phyloP scores from a whole-genome alignment of 2,797 vertebrate species.

The Botia almorhae region DNA sequence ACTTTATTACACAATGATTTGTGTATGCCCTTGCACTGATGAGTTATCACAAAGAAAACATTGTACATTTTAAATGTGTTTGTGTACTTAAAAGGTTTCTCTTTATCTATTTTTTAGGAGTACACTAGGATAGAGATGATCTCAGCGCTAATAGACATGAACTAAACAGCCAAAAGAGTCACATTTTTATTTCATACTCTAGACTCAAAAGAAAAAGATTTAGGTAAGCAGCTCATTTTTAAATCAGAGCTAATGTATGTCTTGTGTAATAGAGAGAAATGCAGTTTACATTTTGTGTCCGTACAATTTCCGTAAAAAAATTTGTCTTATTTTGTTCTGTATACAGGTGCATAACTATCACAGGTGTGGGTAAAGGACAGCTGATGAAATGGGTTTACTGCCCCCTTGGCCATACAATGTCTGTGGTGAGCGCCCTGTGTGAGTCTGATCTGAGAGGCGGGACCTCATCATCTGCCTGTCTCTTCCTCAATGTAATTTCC shows the following conservation, averaged over 20 bases:
- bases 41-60: too few relatives aligned
- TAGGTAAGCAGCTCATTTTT: too few relatives aligned
- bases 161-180: too few relatives aligned
- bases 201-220: too few relatives aligned
- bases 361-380: not conserved
- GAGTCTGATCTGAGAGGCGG: slow-evolving; percentile 36
- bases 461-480: slow-evolving; percentile 24
- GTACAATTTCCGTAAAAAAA: slow-evolving; percentile 1
- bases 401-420: slow-evolving; percentile 23
- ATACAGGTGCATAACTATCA: slow-evolving; percentile 5
- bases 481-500: not conserved
- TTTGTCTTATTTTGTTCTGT: slow-evolving; percentile 26
- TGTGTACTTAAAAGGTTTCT: too few relatives aligned
- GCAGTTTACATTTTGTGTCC: not conserved
- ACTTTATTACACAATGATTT: too few relatives aligned
- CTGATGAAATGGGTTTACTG: slow-evolving; percentile 42
- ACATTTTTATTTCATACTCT: not conserved
- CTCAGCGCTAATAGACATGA: too few relatives aligned
- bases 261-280: not conserved
- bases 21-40: too few relatives aligned
- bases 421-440: slow-evolving; percentile 26
- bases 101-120: too few relatives aligned
- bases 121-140: too few relatives aligned
- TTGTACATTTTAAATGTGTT: too few relatives aligned
- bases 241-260: not conserved